Evolutionary conservation across 2,797 vertebrate species (phyloP), one percentile per base, ranked within the genome.

Genomic region (Naso thynnoides): DNA sequence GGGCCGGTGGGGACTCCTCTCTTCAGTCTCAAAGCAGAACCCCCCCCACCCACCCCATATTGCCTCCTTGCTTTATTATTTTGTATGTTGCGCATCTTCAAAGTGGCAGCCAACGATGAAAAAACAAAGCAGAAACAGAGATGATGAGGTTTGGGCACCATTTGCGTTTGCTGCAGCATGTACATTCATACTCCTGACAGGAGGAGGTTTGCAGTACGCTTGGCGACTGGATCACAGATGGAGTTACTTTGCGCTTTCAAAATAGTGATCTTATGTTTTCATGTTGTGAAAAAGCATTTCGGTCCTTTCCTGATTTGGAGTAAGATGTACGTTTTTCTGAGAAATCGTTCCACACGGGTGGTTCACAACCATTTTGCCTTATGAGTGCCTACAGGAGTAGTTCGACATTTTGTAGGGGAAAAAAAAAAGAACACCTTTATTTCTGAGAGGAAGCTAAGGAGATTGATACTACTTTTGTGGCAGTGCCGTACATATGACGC

Each of bases 101-200:
- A 54, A n/a, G 3, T 15, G 8, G 11, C 23, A 8, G 15, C 54
- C 2, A 2, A 4, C 8, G 18, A 18, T 39, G 41, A 18, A 1
- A 23, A 6, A 39, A 49, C 11, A 0, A n/a, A 26, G 14, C 11
- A 3, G 44, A 1, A 13, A 5, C 16, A 39, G 19, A 13, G 1
- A 5, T 58, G 50, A 42, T 6, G 3, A n/a, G 45, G 23, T 42
- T 0, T 18, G 48, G 60, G 31, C 31, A 29, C 2, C 19, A 11
- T 6, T 11, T 27, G 31, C 19, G 9, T 54, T 45, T 44, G 38
- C 54, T 78, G 65, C 57, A 81, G 39, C 15, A 26, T 26, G 19
- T 9, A 11, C 24, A 33, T 80, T 47, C 47, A 15, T 42, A 27
- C 27, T 61, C 36, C 8, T 38, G 49, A 2, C 19, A 36, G 39